Evolutionary conservation across 2,797 vertebrate species (phyloP), one percentile per base, ranked within the genome.

Genomic region (Myripristis murdjan): DNA sequence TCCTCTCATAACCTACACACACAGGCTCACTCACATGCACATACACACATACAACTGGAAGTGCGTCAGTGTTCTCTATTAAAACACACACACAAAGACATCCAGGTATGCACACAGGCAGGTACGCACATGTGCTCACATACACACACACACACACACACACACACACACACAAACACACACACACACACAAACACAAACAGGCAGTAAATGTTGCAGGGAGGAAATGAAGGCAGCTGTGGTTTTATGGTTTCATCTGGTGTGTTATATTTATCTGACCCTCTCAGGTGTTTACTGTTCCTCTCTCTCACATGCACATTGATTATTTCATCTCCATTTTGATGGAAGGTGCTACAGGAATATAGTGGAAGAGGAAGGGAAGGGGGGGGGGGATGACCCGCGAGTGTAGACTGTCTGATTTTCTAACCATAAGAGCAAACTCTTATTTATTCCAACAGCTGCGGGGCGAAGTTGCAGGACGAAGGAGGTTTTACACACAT

Each of bases 231-330:
- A 84, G 61, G 71, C 83, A 87, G 83, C 87, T 87, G 86, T 51
- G 81, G 58, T 73, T 88, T 84, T 85, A 84, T 84, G 77, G 69
- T 80, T 91, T 87, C 87, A 91, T 90, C 81, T 64, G 66, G 58
- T 73, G 68, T 48, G 79, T 85, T 88, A 82, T 87, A 87, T 89
- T 88, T 87, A 88, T 87, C 80, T 80, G 84, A 90, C 87, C 79
- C 79, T 73, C 64, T 63, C 71, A 62, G 75, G 81, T 78, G 80
- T 85, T 82, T 79, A 81, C 75, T 64, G 55, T 66, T 60, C 60
- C 59, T 76, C 65, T 64, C 60, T 73, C 46, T 8, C 71, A 52
- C 55, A 39, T 58, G 59, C 59, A 35, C 62, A 76, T 64, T 77
- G 81, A 90, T 89, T 90, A 86, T 89, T 88, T 82, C 70, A 84